phyloP scores from a whole-genome alignment of 2,797 vertebrate species.

The Sibirionetta formosa region DNA sequence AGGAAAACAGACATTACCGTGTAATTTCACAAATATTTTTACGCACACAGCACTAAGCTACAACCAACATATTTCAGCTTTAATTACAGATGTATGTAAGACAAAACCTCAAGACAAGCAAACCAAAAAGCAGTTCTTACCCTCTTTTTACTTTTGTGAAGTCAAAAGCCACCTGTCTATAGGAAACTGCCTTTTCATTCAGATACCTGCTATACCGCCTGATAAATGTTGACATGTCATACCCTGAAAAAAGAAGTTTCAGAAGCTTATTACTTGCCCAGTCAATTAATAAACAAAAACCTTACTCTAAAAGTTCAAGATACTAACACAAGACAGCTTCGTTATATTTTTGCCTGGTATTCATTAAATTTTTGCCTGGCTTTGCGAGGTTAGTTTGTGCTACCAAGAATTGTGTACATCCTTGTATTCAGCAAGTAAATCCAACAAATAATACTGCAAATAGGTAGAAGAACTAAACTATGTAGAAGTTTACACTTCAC shows the following conservation, averaged over 20 bases:
- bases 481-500: not conserved
- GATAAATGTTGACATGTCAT: conserved; percentile 99
- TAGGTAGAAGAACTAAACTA: not conserved
- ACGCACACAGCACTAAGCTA: not conserved
- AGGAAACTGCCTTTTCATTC: conserved; percentile 99
- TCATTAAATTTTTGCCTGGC: too few species aligned
- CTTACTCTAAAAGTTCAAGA: not conserved
- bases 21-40: not conserved
- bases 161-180: conserved; percentile 99
- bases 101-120: not conserved
- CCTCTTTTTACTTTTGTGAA: conserved; percentile 99
- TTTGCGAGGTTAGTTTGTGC: not conserved
- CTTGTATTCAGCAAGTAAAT: not conserved
- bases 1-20: not conserved
- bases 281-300: not conserved
- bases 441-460: not conserved
- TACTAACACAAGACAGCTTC: not conserved
- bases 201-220: conserved; percentile 97
- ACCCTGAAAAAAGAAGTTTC: conserved; percentile 84
- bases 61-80: not conserved
- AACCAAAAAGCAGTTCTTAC: conserved; percentile 81
- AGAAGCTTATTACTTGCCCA: not conserved
- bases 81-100: not conserved
- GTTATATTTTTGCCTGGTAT: not conserved
- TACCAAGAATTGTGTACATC: accelerated